phyloP scores from a whole-genome alignment of 1,140 invertebrate species.

The Lasioglossum albipes region DNA sequence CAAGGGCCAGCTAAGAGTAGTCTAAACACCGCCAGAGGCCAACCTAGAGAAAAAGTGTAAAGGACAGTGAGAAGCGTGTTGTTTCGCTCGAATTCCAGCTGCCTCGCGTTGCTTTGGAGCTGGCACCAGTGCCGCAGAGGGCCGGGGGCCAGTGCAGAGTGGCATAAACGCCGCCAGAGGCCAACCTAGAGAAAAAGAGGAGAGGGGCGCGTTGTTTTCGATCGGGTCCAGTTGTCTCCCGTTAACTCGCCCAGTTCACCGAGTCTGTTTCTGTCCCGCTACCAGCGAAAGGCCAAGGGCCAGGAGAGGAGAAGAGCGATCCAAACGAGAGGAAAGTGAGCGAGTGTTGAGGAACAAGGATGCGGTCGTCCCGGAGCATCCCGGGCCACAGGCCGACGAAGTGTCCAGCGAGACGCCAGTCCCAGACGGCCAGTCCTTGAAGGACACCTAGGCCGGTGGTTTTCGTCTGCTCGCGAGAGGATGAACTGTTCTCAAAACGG shows the following conservation, averaged over 20 bases:
- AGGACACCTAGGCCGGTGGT: constrained; percentile 33
- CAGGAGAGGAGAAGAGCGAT: not conserved
- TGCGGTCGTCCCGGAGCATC: constrained; percentile 48
- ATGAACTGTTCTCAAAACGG: constrained; percentile 49
- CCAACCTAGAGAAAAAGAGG: too few species aligned
- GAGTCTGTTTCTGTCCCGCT: too few species aligned
- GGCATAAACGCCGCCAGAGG: not conserved
- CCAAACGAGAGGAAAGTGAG: constrained; percentile 21
- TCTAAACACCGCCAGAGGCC: too few species aligned
- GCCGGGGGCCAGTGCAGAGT: too few species aligned
- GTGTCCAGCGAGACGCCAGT: constrained; percentile 48
- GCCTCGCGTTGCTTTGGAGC: not conserved
- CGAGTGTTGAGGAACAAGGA: constrained; percentile 14
- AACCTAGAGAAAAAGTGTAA: too few species aligned
- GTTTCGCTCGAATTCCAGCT: not conserved
- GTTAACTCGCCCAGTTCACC: too few species aligned
- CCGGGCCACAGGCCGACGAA: constrained; percentile 38
- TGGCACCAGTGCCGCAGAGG: too few species aligned
- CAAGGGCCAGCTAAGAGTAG: not conserved
- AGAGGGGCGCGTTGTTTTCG: not conserved
- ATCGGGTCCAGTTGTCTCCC: too few species aligned
- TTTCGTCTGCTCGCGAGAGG: constrained; percentile 24
- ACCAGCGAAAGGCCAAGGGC: not conserved
- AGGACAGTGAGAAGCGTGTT: too few species aligned
- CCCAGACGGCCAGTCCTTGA: constrained; percentile 43